These are phyloP conservation scores for Pocillopora grandis DNA, from an alignment of 92 coral and sea anemone genomes.

Conservation along the genomic window DNA sequence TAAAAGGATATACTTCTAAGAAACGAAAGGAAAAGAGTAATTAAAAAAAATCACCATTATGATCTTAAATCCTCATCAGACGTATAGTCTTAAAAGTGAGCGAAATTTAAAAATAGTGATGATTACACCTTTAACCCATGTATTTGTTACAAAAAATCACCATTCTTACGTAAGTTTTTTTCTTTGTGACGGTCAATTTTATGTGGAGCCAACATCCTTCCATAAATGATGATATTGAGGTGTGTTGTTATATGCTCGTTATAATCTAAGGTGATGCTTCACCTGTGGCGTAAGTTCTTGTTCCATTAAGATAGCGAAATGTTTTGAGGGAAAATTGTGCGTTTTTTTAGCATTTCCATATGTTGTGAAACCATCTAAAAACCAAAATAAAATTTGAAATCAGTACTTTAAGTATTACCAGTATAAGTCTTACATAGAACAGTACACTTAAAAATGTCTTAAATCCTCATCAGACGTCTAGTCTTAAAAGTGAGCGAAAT, in stretches of 20 bases:
- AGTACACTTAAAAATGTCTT: too few species aligned
- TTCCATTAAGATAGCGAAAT: slow-evolving; percentile 32
- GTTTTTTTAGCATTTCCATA: slow-evolving; percentile 31
- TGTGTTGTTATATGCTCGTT: not conserved
- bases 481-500: not conserved
- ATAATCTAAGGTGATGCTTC: not conserved
- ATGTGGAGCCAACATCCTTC: not conserved
- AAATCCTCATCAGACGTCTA: too few species aligned
- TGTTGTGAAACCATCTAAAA: slow-evolving; percentile 79
- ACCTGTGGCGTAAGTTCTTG: slow-evolving; percentile 46
- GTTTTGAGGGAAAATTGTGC: slow-evolving; percentile 60
- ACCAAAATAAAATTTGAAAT: not conserved
- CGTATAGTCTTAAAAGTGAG: too few species aligned
- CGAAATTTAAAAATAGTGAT: not conserved
- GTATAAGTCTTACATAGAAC: too few species aligned
- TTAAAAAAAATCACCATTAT: too few species aligned
- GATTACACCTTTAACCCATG: not conserved
- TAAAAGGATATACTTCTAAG: not conserved
- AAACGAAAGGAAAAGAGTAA: too few species aligned
- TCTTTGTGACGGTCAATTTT: too few species aligned
- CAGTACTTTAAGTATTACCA: too few species aligned
- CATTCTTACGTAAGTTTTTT: too few species aligned
- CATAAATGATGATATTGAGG: not conserved
- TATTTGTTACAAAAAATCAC: too few species aligned
- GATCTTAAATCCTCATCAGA: too few species aligned